Conservation (phyloP, 2,888 invertebrate species). For the Stenchaetothrips biformis region DNA sequence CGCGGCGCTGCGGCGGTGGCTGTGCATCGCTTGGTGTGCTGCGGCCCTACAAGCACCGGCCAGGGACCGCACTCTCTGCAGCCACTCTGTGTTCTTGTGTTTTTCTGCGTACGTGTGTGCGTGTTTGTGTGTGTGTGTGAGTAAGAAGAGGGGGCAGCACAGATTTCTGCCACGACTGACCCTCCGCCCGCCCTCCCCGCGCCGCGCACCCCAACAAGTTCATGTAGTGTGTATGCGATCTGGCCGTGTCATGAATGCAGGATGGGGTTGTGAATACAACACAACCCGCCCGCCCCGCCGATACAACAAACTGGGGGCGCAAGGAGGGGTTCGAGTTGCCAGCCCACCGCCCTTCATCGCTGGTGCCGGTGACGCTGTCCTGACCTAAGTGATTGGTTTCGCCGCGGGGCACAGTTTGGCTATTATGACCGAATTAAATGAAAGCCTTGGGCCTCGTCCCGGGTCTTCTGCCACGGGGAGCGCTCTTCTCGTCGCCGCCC, state of each 20-base stretch:
- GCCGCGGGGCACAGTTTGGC: too few relatives aligned
- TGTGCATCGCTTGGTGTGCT: neutral
- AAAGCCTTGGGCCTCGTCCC: too few relatives aligned
- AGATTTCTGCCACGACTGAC: neutral
- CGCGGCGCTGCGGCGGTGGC: neutral
- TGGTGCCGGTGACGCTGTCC: too few relatives aligned
- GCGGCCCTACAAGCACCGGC: neutral
- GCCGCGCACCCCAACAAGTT: conserved; percentile 1
- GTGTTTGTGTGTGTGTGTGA: neutral
- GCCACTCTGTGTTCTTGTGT: neutral
- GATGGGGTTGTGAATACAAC: neutral
- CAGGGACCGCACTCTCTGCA: conserved; percentile 9
- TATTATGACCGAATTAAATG: too few relatives aligned
- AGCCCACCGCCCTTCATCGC: too few relatives aligned
- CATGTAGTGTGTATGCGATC: conserved; percentile 18
- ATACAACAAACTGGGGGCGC: too few relatives aligned
- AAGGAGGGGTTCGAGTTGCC: too few relatives aligned
- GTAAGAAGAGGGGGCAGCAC: neutral
- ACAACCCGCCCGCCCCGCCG: neutral
- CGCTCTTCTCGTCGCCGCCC: neutral
- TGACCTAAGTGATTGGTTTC: too few relatives aligned
- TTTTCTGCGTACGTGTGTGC: neutral
- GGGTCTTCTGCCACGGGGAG: neutral
- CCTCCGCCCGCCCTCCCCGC: neutral
- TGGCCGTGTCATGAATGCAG: neutral